Evolutionary conservation across 2,797 vertebrate genomes (phyloP).

Genomic region (Girardinus metallicus): DNA sequence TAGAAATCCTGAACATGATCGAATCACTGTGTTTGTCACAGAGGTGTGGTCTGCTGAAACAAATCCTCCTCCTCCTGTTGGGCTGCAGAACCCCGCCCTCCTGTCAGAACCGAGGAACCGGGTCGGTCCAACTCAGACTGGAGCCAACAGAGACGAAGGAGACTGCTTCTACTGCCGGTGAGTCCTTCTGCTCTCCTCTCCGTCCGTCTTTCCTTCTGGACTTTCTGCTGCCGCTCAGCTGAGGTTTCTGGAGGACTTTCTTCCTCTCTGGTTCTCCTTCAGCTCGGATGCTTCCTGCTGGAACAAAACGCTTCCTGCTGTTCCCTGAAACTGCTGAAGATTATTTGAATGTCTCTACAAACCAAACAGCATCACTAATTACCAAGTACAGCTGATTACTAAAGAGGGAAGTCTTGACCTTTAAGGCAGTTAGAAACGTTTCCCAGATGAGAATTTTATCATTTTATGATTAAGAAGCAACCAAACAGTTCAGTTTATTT

Average conservation of each 20-base stretch:
- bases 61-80: slow-evolving; percentile 19
- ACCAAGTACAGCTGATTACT: background rate
- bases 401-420: background rate
- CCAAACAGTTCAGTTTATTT: background rate
- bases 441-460: background rate
- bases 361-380: background rate
- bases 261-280: background rate
- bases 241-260: background rate
- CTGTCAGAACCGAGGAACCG: slow-evolving; percentile 32
- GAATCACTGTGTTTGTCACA: slow-evolving; percentile 3
- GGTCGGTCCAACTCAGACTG: slow-evolving; percentile 4
- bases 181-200: background rate
- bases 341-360: background rate
- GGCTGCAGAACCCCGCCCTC: slow-evolving; percentile 32
- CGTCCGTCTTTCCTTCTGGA: background rate
- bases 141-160: slow-evolving; percentile 2
- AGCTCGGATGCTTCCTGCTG: background rate
- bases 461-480: background rate
- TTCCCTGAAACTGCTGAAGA: background rate
- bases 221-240: background rate
- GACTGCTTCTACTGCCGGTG: background rate
- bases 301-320: slow-evolving; percentile 6
- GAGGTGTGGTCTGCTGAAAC: slow-evolving; percentile 22
- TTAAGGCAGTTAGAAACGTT: background rate
- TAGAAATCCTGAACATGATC: background rate